Conservation (phyloP, 2,888 invertebrate genomes). For the Incurvaria masculella region DNA sequence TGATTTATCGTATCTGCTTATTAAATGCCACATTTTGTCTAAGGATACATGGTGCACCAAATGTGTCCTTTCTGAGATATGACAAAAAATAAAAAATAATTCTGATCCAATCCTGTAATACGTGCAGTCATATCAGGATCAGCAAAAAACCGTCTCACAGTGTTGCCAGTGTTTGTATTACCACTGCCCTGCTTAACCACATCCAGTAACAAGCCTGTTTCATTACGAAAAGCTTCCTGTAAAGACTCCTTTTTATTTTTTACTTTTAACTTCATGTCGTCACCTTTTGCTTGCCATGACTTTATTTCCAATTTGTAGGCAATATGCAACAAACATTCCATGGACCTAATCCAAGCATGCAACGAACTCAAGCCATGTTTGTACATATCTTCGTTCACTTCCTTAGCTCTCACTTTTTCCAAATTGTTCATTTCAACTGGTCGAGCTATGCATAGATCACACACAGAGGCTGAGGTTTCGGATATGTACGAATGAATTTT, state of each 20-base stretch:
- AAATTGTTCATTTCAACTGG: slow-evolving; percentile 6
- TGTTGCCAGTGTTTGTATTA: slow-evolving; percentile 6
- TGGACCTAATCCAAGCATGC: slow-evolving; percentile 8
- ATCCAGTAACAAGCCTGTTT: slow-evolving; percentile 4
- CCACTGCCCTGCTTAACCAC: slow-evolving; percentile 2
- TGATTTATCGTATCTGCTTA: no score
- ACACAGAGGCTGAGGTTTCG: slow-evolving; percentile 6
- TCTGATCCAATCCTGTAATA: slow-evolving; percentile 4
- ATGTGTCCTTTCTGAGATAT: no score
- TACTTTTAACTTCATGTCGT: background rate
- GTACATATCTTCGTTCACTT: background rate
- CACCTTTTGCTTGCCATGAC: background rate
- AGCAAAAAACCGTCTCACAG: slow-evolving; percentile 4
- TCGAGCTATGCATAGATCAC: slow-evolving; percentile 7
- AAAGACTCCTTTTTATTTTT: background rate
- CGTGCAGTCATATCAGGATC: background rate
- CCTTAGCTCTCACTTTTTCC: background rate
- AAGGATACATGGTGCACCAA: no score
- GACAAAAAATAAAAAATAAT: no score
- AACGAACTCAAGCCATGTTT: slow-evolving; percentile 6
- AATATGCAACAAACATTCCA: slow-evolving; percentile 4
- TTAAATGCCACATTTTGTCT: no score
- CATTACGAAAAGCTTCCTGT: background rate
- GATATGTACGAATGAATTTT: slow-evolving; percentile 6
- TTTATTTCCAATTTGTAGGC: background rate